These are phyloP conservation scores for Scaptomyza caliginosa DNA, from an alignment of 2,888 invertebrate species.

Conservation along the genomic window DNA sequence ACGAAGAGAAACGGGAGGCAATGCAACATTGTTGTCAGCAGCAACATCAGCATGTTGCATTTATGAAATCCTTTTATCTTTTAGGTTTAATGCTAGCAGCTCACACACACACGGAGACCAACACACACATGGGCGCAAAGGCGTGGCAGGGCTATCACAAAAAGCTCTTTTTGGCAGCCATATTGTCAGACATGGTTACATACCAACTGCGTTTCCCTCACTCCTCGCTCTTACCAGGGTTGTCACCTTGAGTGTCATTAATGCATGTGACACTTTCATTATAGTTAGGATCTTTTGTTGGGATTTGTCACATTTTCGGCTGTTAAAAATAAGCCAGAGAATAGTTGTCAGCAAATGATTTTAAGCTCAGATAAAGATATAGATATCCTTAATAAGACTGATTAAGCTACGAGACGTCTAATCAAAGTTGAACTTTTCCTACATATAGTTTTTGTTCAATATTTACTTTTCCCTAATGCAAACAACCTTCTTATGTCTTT, in stretches of 20 bases:
- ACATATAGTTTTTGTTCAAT: not conserved
- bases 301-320: slow-evolving; percentile 31
- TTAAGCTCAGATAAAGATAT: not conserved
- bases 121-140: slow-evolving; percentile 29
- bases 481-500: not conserved
- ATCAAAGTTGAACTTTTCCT: not conserved
- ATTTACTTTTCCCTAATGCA: not conserved
- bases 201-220: slow-evolving; percentile 39
- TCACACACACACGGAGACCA: slow-evolving; percentile 3
- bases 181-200: slow-evolving; percentile 75
- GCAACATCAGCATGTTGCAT: slow-evolving; percentile 80
- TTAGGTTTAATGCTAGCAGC: slow-evolving; percentile 68
- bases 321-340: slow-evolving; percentile 33
- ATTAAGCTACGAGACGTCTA: no score
- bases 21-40: slow-evolving; percentile 76
- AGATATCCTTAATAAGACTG: not conserved
- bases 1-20: slow-evolving; percentile 19
- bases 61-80: slow-evolving; percentile 82
- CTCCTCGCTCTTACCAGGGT: slow-evolving; percentile 13
- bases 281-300: slow-evolving; percentile 55
- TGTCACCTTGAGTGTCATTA: slow-evolving; percentile 82
- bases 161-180: slow-evolving; percentile 79
- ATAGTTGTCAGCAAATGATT: slow-evolving; percentile 26
- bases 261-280: slow-evolving; percentile 83
- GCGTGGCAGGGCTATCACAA: slow-evolving; percentile 55